Evolutionary conservation across 2,888 invertebrate species (phyloP).

Genomic region (Metacarcinus magister): DNA sequence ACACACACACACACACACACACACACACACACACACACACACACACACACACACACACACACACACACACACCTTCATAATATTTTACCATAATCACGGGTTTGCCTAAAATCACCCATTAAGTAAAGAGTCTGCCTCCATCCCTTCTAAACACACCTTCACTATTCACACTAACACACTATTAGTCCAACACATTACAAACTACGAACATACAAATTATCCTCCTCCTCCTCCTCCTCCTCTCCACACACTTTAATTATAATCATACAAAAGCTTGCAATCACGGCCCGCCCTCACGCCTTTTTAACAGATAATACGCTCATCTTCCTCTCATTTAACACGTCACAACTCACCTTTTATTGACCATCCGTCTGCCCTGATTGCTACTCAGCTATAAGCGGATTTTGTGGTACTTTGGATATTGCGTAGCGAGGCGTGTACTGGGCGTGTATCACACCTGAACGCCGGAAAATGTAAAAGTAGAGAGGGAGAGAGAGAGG

Average conservation of each 20-base stretch:
- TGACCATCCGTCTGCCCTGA: neutral
- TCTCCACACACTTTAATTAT: neutral
- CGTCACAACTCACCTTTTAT: neutral
- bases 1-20: too few relatives aligned
- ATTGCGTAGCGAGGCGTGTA: neutral
- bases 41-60: neutral
- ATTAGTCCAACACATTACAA: neutral
- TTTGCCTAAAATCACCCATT: neutral
- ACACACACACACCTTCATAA: neutral
- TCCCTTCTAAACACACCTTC: neutral
- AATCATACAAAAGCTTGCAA: neutral
- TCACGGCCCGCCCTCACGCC: neutral
- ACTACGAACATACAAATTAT: constrained; percentile 20
- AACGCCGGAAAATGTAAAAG: neutral
- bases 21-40: neutral
- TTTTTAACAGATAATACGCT: neutral
- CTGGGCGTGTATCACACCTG: neutral
- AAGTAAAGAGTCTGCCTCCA: neutral
- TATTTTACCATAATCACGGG: neutral
- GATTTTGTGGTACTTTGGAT: constrained; percentile 29
- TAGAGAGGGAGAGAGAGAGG: neutral
- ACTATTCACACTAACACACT: neutral
- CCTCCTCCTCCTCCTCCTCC: neutral
- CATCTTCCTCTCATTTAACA: constrained; percentile 5
- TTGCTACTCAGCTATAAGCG: constrained; percentile 12